A percentile compares a stretch with the other conserved stretches of the same genome.
Conservation (phyloP, 2,797 vertebrate species). For the Gymnocypris eckloni region DNA sequence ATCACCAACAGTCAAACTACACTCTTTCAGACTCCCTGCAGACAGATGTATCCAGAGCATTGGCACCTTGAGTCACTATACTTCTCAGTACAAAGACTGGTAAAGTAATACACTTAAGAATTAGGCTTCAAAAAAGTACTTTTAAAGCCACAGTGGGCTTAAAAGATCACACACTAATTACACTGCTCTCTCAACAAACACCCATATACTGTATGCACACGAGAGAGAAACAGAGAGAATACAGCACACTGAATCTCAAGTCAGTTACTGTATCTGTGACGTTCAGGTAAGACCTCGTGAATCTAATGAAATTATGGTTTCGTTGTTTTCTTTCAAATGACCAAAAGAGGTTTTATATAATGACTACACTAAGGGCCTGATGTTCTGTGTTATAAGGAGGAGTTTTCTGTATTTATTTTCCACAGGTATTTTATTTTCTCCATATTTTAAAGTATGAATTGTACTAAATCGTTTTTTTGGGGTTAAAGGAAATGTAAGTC, state of each 20-base stretch:
- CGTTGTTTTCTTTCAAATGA: too few relatives aligned
- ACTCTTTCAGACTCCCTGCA: too few relatives aligned
- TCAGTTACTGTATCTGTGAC: neutral
- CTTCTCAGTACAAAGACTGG: neutral
- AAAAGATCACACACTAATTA: neutral
- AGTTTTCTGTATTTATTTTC: too few relatives aligned
- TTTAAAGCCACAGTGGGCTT: too few relatives aligned
- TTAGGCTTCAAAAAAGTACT: neutral
- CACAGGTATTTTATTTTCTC: too few relatives aligned
- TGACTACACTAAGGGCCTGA: too few relatives aligned
- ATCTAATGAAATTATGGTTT: neutral
- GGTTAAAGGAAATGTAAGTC: too few relatives aligned
- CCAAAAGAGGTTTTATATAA: too few relatives aligned
- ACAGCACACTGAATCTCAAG: neutral
- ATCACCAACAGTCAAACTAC: too few relatives aligned
- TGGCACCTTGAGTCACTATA: neutral
- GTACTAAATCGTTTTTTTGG: too few relatives aligned
- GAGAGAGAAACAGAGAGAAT: conserved; percentile 10
- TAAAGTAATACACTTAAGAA: neutral
- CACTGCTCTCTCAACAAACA: neutral
- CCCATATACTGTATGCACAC: neutral
- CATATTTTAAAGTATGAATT: too few relatives aligned
- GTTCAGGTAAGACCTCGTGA: neutral
- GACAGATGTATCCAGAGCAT: neutral
- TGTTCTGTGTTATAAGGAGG: too few relatives aligned